A percentile compares a stretch with the other conserved stretches of the same genome.
These are phyloP conservation scores for Eupithecia subfuscata DNA, from an alignment of 2,888 invertebrate genomes.

Conservation along the genomic window DNA sequence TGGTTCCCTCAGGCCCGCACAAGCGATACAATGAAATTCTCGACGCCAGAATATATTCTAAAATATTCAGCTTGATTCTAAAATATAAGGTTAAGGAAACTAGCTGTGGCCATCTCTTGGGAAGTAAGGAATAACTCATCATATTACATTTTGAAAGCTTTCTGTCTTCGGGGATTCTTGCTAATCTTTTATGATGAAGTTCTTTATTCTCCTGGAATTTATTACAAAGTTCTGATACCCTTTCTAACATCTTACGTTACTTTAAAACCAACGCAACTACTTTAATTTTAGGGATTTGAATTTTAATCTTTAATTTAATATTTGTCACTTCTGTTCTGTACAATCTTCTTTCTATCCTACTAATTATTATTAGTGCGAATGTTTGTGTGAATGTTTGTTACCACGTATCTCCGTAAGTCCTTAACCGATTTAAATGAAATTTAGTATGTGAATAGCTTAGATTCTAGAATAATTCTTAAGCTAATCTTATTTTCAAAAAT, in stretches of 20 bases:
- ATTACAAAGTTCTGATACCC: not conserved
- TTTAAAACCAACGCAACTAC: not conserved
- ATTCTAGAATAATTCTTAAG: too few species aligned
- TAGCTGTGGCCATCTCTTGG: conserved; percentile 36
- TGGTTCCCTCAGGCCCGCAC: conserved; percentile 53
- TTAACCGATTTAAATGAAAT: too few species aligned
- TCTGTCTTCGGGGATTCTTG: conserved; percentile 24
- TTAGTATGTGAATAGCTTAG: too few species aligned
- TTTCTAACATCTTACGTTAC: not conserved
- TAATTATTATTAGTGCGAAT: too few species aligned
- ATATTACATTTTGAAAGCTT: conserved; percentile 37
- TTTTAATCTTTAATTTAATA: too few species aligned
- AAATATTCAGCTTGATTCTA: conserved; percentile 45
- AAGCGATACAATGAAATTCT: conserved; percentile 56
- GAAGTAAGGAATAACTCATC: conserved; percentile 38
- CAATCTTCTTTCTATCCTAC: too few species aligned
- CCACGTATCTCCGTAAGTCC: too few species aligned
- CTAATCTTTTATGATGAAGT: conserved; percentile 15
- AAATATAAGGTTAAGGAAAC: conserved; percentile 43
- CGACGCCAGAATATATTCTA: conserved; percentile 52
- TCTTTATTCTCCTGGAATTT: not conserved
- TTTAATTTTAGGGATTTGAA: too few species aligned
- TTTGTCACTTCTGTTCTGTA: too few species aligned
- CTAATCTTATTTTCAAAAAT: too few species aligned
- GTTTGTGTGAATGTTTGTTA: too few species aligned